Base-by-base conservation (phyloP, 2,797 vertebrate species). In the Hemibagrus guttatus region DNA sequence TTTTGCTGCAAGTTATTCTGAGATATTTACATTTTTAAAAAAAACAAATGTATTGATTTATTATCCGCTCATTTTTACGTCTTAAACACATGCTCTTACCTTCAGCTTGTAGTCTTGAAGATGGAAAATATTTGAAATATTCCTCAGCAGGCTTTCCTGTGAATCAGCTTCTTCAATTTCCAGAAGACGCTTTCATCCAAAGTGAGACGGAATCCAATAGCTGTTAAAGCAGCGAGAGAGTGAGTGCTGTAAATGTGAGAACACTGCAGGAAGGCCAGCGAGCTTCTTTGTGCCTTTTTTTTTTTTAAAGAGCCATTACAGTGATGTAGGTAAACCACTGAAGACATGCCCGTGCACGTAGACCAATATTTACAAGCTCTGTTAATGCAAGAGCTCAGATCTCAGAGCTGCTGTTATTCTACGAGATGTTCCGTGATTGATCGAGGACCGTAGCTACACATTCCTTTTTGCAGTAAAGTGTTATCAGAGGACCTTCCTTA, bases 401-500 rank as follows among this genome's bases (percentile, higher is more conserved):
- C 49, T 69, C 82, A 14, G 46, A 21, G 17, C 46, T 35, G 6
- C 63, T 54, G 46, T 54, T 54, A 54, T 12, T 54, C 26, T 17
- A 1, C 0, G 49, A 79, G 84, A 89, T 81, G 64, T 79, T 87
- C 26, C 26, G 58, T 8, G 28, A 74, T 88, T 31, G 81, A 86
- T 81, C n/a, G 16, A 64, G 56, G 42, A 13, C 81, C 69, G 56
- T 68, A 54, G 61, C 17, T 3, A 31, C 72, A 84, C 79, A 76
- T 42, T 39, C 66, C 58, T 52, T 78, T 84, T 66, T 83, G 52
- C 21, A 8, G 16, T 68, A 84, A 59, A n/a, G 28, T 69, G 83
- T 83, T 88, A 86, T 88, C 61, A 82, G 52, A 61, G 49, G 69
- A 87, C 84, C 61, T 69, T 87, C 74, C 82, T 69, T 86, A 63